These are phyloP conservation scores for Gambusia affinis DNA, from an alignment of 2,113 vertebrate species.

Conservation along the genomic window DNA sequence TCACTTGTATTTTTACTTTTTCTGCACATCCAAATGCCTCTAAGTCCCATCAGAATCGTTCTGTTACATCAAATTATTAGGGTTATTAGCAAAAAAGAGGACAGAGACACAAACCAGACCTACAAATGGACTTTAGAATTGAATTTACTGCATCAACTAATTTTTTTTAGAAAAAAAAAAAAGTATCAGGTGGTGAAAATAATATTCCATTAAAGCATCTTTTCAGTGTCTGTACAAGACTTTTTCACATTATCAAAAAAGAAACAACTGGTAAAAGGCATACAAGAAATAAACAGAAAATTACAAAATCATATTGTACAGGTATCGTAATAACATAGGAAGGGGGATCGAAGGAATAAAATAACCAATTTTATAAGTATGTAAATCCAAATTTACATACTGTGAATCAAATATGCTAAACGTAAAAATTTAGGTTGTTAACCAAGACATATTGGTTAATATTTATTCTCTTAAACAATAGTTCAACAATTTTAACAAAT, in stretches of 20 bases:
- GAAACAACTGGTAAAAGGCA: slow-evolving; percentile 2
- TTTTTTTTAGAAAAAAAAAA: slow-evolving; percentile 47
- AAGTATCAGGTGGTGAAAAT: slow-evolving; percentile 33
- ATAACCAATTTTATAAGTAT: slow-evolving; percentile 1
- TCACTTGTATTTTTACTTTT: background rate
- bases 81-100: background rate
- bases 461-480: slow-evolving; percentile 5
- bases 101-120: slow-evolving; percentile 4
- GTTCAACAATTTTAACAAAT: slow-evolving; percentile 17
- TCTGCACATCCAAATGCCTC: background rate
- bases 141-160: slow-evolving; percentile 56
- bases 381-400: slow-evolving; percentile 25
- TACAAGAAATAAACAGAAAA: slow-evolving; percentile 26
- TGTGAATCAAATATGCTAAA: slow-evolving; percentile 32
- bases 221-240: slow-evolving; percentile 26
- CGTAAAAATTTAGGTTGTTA: slow-evolving; percentile 5
- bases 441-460: background rate
- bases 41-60: background rate
- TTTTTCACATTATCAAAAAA: slow-evolving; percentile 28
- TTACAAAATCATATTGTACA: slow-evolving; percentile 45
- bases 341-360: slow-evolving; percentile 35
- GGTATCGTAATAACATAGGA: slow-evolving; percentile 22
- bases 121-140: slow-evolving; percentile 5
- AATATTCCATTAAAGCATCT: slow-evolving; percentile 33
- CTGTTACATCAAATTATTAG: background rate